phyloP scores from a whole-genome alignment of 2,888 invertebrate species.

The Galerucella nymphaeae region DNA sequence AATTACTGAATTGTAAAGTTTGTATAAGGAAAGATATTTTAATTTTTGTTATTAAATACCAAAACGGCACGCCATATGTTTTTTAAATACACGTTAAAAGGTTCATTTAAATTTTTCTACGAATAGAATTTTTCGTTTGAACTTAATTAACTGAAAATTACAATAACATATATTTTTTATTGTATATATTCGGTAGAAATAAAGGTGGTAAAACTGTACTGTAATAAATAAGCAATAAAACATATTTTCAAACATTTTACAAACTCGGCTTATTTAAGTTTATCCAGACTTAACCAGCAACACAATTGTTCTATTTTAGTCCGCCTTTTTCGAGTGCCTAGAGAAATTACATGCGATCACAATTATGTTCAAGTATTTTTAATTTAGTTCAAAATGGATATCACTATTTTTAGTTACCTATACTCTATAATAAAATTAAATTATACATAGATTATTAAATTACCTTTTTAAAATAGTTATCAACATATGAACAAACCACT shows the following conservation, averaged over 20 bases:
- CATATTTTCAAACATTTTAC: not conserved
- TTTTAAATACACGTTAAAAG: too few species aligned
- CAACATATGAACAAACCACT: not conserved
- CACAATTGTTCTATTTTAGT: constrained; percentile 10
- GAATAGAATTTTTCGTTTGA: too few species aligned
- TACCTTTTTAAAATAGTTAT: constrained; percentile 8
- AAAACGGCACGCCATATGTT: too few species aligned
- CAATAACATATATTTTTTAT: not conserved
- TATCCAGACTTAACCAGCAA: constrained; percentile 5
- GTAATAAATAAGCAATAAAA: not conserved
- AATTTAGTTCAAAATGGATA: not conserved
- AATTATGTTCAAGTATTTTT: constrained; percentile 8
- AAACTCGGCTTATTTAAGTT: not conserved
- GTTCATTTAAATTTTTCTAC: too few species aligned
- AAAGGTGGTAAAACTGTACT: not conserved
- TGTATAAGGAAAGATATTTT: too few species aligned
- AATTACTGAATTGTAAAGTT: too few species aligned
- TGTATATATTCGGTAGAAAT: not conserved
- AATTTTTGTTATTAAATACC: too few species aligned
- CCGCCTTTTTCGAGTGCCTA: constrained; percentile 7
- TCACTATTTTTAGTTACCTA: constrained; percentile 9
- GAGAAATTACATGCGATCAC: constrained; percentile 4
- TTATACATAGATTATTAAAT: not conserved
- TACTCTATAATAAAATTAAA: not conserved
- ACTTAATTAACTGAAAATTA: too few species aligned